phyloP scores from a whole-genome alignment of 2,113 vertebrate genomes.

The Laticauda laticaudata region DNA sequence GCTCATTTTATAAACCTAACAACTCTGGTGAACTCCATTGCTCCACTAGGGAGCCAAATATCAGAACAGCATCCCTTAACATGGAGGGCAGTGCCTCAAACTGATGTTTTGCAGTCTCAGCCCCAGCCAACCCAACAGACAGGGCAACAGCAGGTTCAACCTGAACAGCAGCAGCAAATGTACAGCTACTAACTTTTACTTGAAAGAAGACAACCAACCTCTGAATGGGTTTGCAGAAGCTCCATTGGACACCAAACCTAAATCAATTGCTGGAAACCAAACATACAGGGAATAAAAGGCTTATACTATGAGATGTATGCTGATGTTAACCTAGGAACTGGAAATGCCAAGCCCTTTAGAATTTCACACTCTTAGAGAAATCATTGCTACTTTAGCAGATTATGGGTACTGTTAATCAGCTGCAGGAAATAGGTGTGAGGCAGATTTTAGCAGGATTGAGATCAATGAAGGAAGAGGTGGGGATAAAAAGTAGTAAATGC shows the following conservation, averaged over 20 bases:
- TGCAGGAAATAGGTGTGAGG: constrained; percentile 5
- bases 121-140: constrained; percentile 62
- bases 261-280: constrained; percentile 64
- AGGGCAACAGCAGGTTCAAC: constrained; percentile 65
- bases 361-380: background rate
- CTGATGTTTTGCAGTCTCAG: constrained; percentile 65
- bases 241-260: background rate
- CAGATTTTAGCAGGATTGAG: background rate
- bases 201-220: background rate
- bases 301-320: constrained; percentile 2
- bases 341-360: constrained; percentile 12
- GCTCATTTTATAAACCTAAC: constrained; percentile 97
- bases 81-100: constrained; percentile 85
- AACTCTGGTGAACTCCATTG: constrained; percentile 92
- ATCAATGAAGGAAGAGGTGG: constrained; percentile 19
- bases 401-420: background rate
- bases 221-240: constrained; percentile 29
- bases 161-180: constrained; percentile 80
- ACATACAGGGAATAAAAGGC: constrained; percentile 38
- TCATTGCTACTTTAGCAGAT: background rate
- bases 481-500: background rate
- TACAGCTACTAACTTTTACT: constrained; percentile 82
- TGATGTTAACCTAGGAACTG: constrained; percentile 29
- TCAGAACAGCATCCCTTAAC: constrained; percentile 80
- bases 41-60: constrained; percentile 79